Evolutionary conservation across 2,113 vertebrate species (phyloP), one percentile per base, ranked within the genome.

Genomic region (cat (Felis catus)): DNA sequence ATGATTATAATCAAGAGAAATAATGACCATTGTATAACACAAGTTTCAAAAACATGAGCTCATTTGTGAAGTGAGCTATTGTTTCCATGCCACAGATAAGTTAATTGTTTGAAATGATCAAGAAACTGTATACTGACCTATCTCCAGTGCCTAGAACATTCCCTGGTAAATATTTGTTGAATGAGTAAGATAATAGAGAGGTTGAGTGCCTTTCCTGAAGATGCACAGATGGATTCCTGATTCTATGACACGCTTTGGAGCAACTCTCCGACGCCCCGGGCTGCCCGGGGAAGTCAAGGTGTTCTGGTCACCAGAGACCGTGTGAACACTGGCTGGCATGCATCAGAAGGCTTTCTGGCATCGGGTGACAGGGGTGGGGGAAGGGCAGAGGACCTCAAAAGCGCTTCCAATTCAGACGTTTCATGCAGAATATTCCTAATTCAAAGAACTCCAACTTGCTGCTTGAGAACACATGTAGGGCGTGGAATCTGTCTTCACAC

Each of bases 291-390:
- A 78, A 36, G 48, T 45, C 1, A 0, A 45, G 68, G n/a, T 7
- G 4, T 39, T 21, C n/a, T 19, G 23, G 16, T 33, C 10, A 19
- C 7, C 4, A 39, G 74, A 51, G 36, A 63, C 15, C 25, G 19
- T 0, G 0, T 4, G 55, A 70, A 3, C 41, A 33, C 3, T 1
- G 21, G 53, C 6, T 36, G 15, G 70, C 13, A 18, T 45, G 23
- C 1, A 3, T 33, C 9, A 55, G 65, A 80, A 16, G 51, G 29
- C 58, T 71, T 63, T 58, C 45, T 65, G 79, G 53, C 13, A 5
- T 53, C 39, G 11, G 29, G 11, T n/a, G 63, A 65, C 0, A 1
- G 33, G 58, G 9, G 2, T 51, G 19, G 29, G 51, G n/a, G 73
- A 39, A 29, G 51, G 51, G 31, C 29, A 53, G 61, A 73, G n/a